Evolutionary conservation across 1,140 invertebrate species (phyloP).

Genomic region (Conus ventricosus): DNA sequence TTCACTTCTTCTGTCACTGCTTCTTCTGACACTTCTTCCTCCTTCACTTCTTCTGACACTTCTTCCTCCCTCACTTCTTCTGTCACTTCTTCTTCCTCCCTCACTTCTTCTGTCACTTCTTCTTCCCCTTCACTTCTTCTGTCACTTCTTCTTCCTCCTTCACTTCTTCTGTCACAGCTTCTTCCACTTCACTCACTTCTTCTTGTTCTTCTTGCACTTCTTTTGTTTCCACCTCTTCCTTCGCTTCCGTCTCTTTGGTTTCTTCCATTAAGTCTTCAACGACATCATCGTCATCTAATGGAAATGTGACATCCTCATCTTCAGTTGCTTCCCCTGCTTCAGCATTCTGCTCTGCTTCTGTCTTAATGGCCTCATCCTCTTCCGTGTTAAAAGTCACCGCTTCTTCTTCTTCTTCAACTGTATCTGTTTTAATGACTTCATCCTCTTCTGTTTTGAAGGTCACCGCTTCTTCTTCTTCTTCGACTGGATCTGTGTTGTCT

Average conservation of each 20-base stretch:
- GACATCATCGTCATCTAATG: not conserved
- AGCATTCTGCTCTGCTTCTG: not conserved
- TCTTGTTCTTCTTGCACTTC: not conserved
- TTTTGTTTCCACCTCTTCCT: conserved; percentile 1
- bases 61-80: no score
- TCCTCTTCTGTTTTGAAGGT: not conserved
- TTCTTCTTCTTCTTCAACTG: not conserved
- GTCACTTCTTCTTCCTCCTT: not conserved
- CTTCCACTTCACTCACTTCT: not conserved
- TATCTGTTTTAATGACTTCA: no score
- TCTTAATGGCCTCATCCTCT: conserved; percentile 6
- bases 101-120: not conserved
- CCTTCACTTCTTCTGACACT: not conserved
- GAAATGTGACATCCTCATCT: not conserved
- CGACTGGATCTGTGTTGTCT: no score
- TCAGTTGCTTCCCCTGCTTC: conserved; percentile 4
- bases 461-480: not conserved
- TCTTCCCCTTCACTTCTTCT: not conserved
- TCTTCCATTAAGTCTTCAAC: not conserved
- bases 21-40: conserved; percentile 10
- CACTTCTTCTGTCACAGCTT: not conserved
- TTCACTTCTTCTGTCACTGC: not conserved
- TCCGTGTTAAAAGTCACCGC: not conserved
- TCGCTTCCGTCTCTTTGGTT: not conserved
- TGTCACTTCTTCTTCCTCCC: no score